These are phyloP conservation scores for Coregonus ussuriensis DNA, from an alignment of 2,797 vertebrate species.

Conservation along the genomic window DNA sequence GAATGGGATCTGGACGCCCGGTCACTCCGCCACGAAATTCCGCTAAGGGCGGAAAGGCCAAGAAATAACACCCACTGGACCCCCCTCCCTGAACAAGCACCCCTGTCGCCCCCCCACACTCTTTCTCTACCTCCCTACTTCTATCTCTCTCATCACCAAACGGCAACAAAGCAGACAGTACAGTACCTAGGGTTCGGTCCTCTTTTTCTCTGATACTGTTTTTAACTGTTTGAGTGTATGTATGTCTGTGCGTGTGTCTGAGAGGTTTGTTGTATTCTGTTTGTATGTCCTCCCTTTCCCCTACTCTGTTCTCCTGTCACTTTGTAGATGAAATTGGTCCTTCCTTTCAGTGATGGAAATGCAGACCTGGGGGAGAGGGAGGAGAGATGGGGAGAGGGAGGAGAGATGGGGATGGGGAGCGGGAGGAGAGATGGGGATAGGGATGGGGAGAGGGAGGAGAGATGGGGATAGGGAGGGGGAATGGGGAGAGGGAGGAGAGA, in stretches of 20 bases:
- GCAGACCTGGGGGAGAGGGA: conserved; percentile 41
- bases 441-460: too few species aligned
- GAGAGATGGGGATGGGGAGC: too few species aligned
- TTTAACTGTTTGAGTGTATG: conserved; percentile 57
- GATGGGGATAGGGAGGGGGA: neutral
- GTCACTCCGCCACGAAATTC: conserved; percentile 83
- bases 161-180: conserved; percentile 72
- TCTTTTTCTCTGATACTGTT: conserved; percentile 47
- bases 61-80: conserved; percentile 80
- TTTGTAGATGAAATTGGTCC: conserved; percentile 41
- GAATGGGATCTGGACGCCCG: conserved; percentile 79
- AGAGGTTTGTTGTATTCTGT: conserved; percentile 57
- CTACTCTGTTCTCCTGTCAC: conserved; percentile 49
- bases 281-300: conserved; percentile 40
- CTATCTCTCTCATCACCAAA: conserved; percentile 67
- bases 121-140: conserved; percentile 62
- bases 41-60: conserved; percentile 81
- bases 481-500: too few species aligned
- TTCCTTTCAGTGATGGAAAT: conserved; percentile 45
- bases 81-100: conserved; percentile 34
- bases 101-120: conserved; percentile 35
- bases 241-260: conserved; percentile 52
- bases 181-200: conserved; percentile 77
- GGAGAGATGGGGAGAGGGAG: too few species aligned
- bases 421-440: too few species aligned